Evolutionary conservation across 2,888 invertebrate species (phyloP).

Genomic region (Torymus tubicola): DNA sequence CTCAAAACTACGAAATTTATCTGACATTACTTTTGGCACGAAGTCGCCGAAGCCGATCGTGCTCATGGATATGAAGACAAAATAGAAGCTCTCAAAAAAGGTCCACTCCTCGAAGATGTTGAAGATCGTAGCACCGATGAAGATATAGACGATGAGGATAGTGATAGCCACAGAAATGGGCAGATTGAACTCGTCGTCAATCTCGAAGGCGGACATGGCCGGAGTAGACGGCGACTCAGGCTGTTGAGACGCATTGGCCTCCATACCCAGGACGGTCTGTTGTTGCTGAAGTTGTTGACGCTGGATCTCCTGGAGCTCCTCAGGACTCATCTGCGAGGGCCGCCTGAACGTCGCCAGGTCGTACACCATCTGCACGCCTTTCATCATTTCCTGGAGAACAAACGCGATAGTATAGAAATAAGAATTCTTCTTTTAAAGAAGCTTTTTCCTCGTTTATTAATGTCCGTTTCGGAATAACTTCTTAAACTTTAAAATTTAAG

Average conservation of each 20-base stretch:
- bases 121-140: constrained; percentile 90
- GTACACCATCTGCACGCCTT: constrained; percentile 88
- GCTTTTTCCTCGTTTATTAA: no score
- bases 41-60: constrained; percentile 98
- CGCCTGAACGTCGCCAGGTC: constrained; percentile 86
- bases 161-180: constrained; percentile 93
- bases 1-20: no score
- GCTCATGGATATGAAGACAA: constrained; percentile 97
- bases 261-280: constrained; percentile 68
- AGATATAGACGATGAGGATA: constrained; percentile 90
- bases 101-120: constrained; percentile 89
- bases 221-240: constrained; percentile 85
- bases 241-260: constrained; percentile 73
- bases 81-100: constrained; percentile 96
- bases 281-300: constrained; percentile 60
- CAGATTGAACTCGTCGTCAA: constrained; percentile 96
- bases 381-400: constrained; percentile 85
- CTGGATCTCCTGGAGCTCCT: constrained; percentile 78
- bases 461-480: no score
- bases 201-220: constrained; percentile 86
- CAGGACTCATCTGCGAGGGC: constrained; percentile 82
- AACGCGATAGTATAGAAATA: neutral
- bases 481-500: no score
- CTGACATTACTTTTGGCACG: constrained; percentile 82
- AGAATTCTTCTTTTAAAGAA: no score